Conservation (phyloP, 2,888 invertebrate species). For the Scaptomyza reducta region DNA sequence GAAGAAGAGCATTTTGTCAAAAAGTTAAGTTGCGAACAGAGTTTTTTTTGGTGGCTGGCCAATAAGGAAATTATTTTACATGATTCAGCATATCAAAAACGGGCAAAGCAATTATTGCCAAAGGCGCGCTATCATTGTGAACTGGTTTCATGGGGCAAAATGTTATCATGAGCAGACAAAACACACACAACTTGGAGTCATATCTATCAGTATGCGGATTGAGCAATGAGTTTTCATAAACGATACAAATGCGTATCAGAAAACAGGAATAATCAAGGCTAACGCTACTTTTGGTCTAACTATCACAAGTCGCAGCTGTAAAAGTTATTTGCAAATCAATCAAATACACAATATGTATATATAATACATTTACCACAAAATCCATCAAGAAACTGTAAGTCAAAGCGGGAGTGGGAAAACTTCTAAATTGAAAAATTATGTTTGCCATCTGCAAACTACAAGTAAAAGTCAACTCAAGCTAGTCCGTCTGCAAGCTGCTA, state of each 20-base stretch:
- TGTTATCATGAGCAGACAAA: constrained; percentile 38
- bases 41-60: constrained; percentile 35
- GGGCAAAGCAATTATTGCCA: constrained; percentile 67
- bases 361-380: constrained; percentile 30
- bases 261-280: neutral
- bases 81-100: constrained; percentile 65
- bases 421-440: constrained; percentile 37
- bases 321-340: constrained; percentile 36
- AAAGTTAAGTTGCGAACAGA: constrained; percentile 57
- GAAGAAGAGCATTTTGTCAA: constrained; percentile 62
- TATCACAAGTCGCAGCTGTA: constrained; percentile 2
- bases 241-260: neutral
- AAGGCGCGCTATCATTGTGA: constrained; percentile 63
- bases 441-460: constrained; percentile 42
- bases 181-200: constrained; percentile 4
- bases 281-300: neutral
- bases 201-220: constrained; percentile 15
- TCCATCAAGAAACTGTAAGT: constrained; percentile 21
- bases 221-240: constrained; percentile 17
- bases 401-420: constrained; percentile 1
- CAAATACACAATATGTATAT: constrained; percentile 39
- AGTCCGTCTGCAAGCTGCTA: constrained; percentile 37
- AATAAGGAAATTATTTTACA: constrained; percentile 73
- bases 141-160: constrained; percentile 5
- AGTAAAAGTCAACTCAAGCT: constrained; percentile 41